A percentile compares a stretch with the other conserved stretches of the same genome.
Evolutionary conservation across 2,888 invertebrate species (phyloP).

Genomic region (Athalia rosae): DNA sequence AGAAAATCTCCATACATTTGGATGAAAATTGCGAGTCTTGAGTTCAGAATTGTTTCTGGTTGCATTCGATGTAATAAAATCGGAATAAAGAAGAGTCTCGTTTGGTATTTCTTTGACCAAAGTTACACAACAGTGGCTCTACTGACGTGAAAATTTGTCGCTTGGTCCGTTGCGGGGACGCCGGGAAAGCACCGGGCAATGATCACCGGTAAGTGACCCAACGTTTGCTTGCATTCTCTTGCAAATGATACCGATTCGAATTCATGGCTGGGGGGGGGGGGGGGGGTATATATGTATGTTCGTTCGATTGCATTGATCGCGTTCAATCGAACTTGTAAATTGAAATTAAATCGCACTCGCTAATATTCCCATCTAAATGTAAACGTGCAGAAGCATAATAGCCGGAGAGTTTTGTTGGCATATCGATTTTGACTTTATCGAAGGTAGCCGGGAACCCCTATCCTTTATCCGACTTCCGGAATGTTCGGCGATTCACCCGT

Average conservation of each 20-base stretch:
- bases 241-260: slow-evolving; percentile 49
- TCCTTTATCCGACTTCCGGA: background rate
- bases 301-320: slow-evolving; percentile 49
- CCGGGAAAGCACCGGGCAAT: background rate
- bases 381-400: slow-evolving; percentile 56
- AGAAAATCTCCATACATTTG: slow-evolving; percentile 20
- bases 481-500: slow-evolving; percentile 8
- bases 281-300: background rate
- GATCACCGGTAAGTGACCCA: slow-evolving; percentile 6
- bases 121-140: background rate
- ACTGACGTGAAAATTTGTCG: background rate
- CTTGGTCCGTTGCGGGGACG: background rate
- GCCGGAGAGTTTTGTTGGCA: background rate
- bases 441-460: background rate
- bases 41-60: slow-evolving; percentile 2
- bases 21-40: slow-evolving; percentile 25
- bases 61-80: background rate
- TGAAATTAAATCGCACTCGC: slow-evolving; percentile 63
- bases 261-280: slow-evolving; percentile 13
- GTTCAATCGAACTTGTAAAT: slow-evolving; percentile 60
- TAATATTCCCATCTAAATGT: slow-evolving; percentile 66
- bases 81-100: background rate
- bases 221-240: slow-evolving; percentile 21
- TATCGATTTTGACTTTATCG: slow-evolving; percentile 11
- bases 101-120: background rate